Base-by-base conservation (phyloP, 2,888 invertebrate species). In the Cephus nigrinus region DNA sequence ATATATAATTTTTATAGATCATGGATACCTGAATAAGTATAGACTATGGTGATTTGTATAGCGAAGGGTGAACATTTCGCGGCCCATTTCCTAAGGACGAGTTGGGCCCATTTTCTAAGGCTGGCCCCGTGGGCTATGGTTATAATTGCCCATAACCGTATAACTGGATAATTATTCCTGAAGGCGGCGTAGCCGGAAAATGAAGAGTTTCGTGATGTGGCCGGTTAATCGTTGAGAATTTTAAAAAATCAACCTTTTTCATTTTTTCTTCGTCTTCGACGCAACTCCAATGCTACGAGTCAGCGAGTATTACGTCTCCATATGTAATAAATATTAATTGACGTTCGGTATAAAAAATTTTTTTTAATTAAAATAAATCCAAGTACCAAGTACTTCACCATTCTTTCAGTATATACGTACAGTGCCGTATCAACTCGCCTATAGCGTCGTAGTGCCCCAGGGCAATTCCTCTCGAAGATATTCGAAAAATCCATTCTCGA, bases 1-100 rank as follows among this genome's bases (percentile, higher is more conserved):
- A 55, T 23, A 23, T 0, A 84, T 86, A 86, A 88, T 87, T 86
- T 86, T 86, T 86, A 86, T 83, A 84, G 82, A 80, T 83, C 80
- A 80, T 81, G 80, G 80, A 83, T 86, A 81, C 83, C 79, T 79
- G 77, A 80, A 82, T 84, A 88, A 90, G 85, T 87, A 88, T 88
- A 89, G 88, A 81, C 84, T 84, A 81, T 83, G 84, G 84, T 90
- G 90, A 90, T 90, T 90, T 90, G 90, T 90, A 89, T 86, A 88
- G 84, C 76, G 68, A 78, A 69, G 74, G 75, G 75, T 69, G 34
- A 35, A 36, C 78, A 76, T 77, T 80, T 78, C 81, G 73, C 78
- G 76, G 68, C 75, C 71, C 76, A 78, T 78, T 76, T 36, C 40
- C 73, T 78, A 76, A 76, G 71, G 40, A 78, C 69, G 69, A 68